These are phyloP conservation scores for Oscheius sp. DNA, from an alignment of 2,888 invertebrate species.

Conservation along the genomic window DNA sequence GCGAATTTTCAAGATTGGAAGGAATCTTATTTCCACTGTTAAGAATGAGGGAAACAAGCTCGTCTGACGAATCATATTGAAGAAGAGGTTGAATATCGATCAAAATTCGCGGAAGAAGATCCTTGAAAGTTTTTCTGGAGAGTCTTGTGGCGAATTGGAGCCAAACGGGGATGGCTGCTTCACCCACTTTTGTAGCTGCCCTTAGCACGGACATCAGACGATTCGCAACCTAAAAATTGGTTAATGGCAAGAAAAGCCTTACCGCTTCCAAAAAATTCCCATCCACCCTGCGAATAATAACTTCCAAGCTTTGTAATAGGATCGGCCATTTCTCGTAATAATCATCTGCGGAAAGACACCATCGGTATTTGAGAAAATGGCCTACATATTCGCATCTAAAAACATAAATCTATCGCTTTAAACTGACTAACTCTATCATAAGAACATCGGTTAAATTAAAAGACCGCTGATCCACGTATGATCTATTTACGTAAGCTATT, in stretches of 20 bases:
- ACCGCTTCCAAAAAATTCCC: conserved; percentile 31
- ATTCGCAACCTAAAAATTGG: conserved; percentile 27
- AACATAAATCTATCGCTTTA: not conserved
- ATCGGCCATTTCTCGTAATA: conserved; percentile 26
- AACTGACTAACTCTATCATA: conserved; percentile 5
- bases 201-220: conserved; percentile 33
- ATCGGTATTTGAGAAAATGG: conserved; percentile 30
- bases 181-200: conserved; percentile 28
- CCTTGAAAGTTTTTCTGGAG: conserved; percentile 1
- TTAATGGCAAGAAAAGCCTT: not conserved
- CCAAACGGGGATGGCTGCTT: conserved; percentile 32
- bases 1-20: not conserved
- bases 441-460: conserved; percentile 1
- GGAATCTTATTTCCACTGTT: not conserved
- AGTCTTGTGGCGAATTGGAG: conserved; percentile 17
- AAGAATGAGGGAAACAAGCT: conserved; percentile 28
- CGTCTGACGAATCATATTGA: conserved; percentile 21
- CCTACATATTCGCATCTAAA: conserved; percentile 41
- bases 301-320: conserved; percentile 16
- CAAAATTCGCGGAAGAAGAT: conserved; percentile 37
- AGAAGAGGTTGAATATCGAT: conserved; percentile 38
- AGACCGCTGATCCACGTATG: not conserved
- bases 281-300: conserved; percentile 30
- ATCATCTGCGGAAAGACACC: conserved; percentile 29
- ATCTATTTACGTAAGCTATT: not conserved